Evolutionary conservation across 2,113 vertebrate genomes (phyloP), one percentile per base, ranked within the genome.

Genomic region (Phrynocephalus versicolor): DNA sequence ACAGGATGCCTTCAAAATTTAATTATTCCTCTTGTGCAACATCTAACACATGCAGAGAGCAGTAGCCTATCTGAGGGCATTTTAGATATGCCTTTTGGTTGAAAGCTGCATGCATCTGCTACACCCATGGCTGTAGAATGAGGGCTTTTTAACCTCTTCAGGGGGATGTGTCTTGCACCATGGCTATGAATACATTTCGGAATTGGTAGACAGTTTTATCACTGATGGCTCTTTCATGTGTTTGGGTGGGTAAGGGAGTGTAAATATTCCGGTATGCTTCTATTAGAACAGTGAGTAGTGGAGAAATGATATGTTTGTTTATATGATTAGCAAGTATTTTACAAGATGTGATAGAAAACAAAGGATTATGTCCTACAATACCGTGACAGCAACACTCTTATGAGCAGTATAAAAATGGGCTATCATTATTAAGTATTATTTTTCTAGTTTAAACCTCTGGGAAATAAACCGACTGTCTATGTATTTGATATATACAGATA

Each of bases 361-460:
- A 84, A 73, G 2, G 37, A 23, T 83, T 82, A 73, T 83, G 9
- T 65, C 65, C 75, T 85, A 72, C 69, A 85, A 82, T 87, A 81
- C 19, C 91, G 19, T 82, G 85, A 33, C 13, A 80, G 15, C 9
- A 64, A 86, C 88, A 86, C 18, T 81, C 78, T 76, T 69, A 88
- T 83, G 88, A 69, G 91, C 80, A 57, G 1, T 84, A 83, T 89
- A 91, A 89, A 94, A 88, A 71, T 64, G 23, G 67, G 18, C 27
- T 37, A 67, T 30, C 87, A 76, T 81, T 93, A 84, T 92, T 93
- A 94, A 91, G 88, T 35, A 87, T 94, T 94, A 90, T 94, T 94
- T 87, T 94, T 41, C 89, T 83, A 82, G 77, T 85, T 92, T 91
- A 89, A 88, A 62, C 88, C 75, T 85, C 64, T 91, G 91, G 89